Conservation (phyloP, 2,113 vertebrate genomes). For the Daboia siamensis region DNA sequence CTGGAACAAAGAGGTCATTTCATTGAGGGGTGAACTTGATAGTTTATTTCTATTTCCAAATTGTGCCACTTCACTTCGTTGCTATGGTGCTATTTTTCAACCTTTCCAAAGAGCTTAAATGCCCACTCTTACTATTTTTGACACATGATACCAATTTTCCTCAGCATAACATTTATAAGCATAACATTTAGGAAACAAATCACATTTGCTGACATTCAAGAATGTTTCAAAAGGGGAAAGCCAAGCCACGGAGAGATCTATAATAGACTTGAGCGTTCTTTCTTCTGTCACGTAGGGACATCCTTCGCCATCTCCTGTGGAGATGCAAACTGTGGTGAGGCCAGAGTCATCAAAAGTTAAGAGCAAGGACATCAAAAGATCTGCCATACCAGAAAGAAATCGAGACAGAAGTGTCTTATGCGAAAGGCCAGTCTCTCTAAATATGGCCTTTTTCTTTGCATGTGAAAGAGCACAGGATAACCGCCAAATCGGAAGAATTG, state of each 20-base stretch:
- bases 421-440: neutral
- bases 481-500: neutral
- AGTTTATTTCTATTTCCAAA: neutral
- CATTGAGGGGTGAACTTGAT: neutral
- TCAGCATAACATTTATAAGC: neutral
- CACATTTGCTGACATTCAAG: neutral
- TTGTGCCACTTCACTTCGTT: neutral
- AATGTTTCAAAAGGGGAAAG: neutral
- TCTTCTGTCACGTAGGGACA: neutral
- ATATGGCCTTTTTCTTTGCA: neutral
- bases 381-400: neutral
- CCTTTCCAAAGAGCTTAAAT: neutral
- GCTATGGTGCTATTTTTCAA: constrained; percentile 3
- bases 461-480: neutral
- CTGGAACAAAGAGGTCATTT: neutral
- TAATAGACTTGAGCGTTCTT: neutral
- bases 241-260: neutral
- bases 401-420: neutral
- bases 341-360: neutral
- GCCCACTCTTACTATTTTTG: neutral
- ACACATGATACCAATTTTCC: neutral
- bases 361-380: neutral
- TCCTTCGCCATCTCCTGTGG: neutral
- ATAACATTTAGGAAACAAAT: neutral
- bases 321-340: no score